These are phyloP conservation scores for Eilema depressum DNA, from an alignment of 2,888 invertebrate species.

Conservation along the genomic window DNA sequence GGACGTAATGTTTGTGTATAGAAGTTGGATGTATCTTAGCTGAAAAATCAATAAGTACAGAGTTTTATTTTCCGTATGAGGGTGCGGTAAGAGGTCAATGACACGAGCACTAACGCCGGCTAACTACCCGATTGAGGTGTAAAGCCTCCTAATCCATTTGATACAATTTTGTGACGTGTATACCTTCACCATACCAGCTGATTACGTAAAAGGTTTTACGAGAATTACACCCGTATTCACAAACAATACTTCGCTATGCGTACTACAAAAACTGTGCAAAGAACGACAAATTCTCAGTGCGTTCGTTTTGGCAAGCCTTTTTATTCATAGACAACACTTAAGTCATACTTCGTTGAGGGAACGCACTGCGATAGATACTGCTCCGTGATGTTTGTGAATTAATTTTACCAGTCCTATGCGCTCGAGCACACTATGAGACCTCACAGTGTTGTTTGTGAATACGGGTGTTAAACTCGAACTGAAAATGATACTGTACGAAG, in stretches of 20 bases:
- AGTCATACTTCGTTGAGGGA: no score
- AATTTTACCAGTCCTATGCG: no score
- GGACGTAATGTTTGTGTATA: neutral
- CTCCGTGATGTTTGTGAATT: no score
- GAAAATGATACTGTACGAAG: neutral
- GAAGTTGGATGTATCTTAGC: neutral
- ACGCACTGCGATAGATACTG: no score
- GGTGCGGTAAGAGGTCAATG: constrained; percentile 15
- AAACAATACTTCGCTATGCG: no score
- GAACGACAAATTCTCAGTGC: no score
- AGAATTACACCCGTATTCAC: no score
- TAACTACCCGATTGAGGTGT: constrained; percentile 3
- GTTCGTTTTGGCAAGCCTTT: no score
- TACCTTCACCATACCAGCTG: neutral
- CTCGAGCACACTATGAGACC: no score
- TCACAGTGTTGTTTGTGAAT: no score
- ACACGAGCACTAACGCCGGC: constrained; percentile 7
- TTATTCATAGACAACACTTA: no score
- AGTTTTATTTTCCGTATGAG: constrained; percentile 8
- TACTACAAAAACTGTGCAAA: no score
- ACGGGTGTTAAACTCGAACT: neutral
- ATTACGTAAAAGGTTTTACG: neutral
- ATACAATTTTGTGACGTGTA: neutral
- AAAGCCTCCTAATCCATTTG: constrained; percentile 7
- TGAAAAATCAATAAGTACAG: constrained; percentile 5